These are phyloP conservation scores for Brachionichthys hirsutus DNA, from an alignment of 2,113 vertebrate species.

Conservation along the genomic window DNA sequence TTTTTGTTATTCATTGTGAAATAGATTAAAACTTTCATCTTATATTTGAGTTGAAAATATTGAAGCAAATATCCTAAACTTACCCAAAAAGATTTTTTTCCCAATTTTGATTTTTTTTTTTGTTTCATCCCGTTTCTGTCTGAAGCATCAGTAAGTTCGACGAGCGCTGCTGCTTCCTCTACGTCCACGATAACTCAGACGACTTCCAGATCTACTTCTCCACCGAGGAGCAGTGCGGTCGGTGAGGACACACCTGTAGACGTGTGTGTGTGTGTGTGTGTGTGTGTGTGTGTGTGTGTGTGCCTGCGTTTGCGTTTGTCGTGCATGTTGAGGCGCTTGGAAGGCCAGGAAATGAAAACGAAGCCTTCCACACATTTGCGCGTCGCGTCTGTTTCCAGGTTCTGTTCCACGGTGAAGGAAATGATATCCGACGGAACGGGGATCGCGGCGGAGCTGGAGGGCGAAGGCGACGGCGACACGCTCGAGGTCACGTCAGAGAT, in stretches of 20 bases:
- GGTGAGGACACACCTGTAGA: constrained; percentile 79
- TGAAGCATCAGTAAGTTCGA: constrained; percentile 93
- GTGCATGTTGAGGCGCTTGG: neutral
- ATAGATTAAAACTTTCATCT: neutral
- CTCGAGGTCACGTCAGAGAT: constrained; percentile 80
- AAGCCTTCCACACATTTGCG: neutral
- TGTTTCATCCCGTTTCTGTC: constrained; percentile 6
- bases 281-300: too few species aligned
- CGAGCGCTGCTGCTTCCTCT: constrained; percentile 94
- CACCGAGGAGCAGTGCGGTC: constrained; percentile 88
- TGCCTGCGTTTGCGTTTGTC: constrained; percentile 33
- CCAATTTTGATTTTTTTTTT: too few species aligned
- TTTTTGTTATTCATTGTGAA: too few species aligned
- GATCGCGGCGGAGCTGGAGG: constrained; percentile 85
- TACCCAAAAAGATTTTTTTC: neutral
- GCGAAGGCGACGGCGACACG: constrained; percentile 84
- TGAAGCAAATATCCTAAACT: neutral
- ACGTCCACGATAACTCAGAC: constrained; percentile 92
- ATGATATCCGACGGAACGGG: constrained; percentile 84
- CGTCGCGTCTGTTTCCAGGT: constrained; percentile 72
- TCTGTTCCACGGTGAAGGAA: constrained; percentile 92
- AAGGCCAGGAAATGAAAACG: constrained; percentile 30
- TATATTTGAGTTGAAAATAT: neutral
- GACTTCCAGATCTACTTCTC: constrained; percentile 99
- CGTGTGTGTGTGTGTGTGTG: constrained; percentile 62